These are phyloP conservation scores for Pseudopodoces humilis DNA, from an alignment of 2,113 vertebrate genomes.

Conservation along the genomic window DNA sequence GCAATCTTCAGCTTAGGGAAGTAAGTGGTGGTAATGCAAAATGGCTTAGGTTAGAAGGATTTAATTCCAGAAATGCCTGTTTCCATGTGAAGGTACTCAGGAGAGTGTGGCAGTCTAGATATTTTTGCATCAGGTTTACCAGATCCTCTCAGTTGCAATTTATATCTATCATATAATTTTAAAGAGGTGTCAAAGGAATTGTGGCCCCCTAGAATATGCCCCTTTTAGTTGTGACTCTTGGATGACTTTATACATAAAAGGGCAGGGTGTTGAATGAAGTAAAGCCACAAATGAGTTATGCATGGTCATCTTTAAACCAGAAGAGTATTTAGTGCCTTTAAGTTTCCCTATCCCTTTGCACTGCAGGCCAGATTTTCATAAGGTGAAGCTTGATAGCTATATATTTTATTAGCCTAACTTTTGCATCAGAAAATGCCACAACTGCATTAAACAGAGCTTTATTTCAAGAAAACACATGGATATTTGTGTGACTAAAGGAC, in stretches of 20 bases:
- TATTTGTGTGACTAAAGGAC: background rate
- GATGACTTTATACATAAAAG: slow-evolving; percentile 21
- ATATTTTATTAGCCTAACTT: slow-evolving; percentile 6
- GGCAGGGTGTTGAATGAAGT: background rate
- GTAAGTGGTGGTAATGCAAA: background rate
- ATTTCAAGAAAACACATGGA: background rate
- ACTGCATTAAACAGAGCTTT: background rate
- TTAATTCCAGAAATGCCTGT: slow-evolving; percentile 24
- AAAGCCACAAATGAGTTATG: slow-evolving; percentile 23
- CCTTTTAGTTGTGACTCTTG: slow-evolving; percentile 27
- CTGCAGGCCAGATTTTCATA: background rate
- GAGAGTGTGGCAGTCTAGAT: background rate
- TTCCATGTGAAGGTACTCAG: slow-evolving; percentile 32
- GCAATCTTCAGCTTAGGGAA: background rate
- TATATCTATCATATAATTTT: slow-evolving; percentile 5
- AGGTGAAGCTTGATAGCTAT: background rate
- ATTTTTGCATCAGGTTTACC: slow-evolving; percentile 5
- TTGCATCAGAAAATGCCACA: background rate
- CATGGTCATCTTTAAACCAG: slow-evolving; percentile 19
- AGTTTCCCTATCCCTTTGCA: background rate
- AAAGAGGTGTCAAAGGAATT: slow-evolving; percentile 21
- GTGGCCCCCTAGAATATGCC: background rate
- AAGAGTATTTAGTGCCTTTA: background rate
- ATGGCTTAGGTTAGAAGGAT: background rate
- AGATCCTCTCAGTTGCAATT: background rate